Base-by-base conservation (phyloP, 1,140 invertebrate genomes). In the Oscheius sp. region DNA sequence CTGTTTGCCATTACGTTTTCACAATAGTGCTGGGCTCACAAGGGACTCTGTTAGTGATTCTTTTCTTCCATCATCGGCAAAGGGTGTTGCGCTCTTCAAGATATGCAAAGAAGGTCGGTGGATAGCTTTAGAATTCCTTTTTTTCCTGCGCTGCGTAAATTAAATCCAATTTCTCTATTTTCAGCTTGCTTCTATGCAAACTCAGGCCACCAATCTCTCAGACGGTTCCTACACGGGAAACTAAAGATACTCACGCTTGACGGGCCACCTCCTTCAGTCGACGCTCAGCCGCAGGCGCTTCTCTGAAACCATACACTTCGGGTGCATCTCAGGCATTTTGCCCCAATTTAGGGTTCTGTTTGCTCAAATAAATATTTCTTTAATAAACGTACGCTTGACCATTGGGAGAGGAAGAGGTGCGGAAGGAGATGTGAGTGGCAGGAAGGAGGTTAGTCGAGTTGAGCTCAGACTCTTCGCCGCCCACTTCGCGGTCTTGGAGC, bases 11-110 rank as follows among this genome's bases (percentile, higher is more conserved):
- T 45, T 79, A 80, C 34, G 31, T 75, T 7, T 79, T 79, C 59
- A 79, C 79, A 4, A 74, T 79, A 23, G 71, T 81, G 1, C 69
- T 81, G 23, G 79, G 78, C 3, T 78, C 75, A 7, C 78, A 79
- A 68, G 78, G 78, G 38, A 78, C 81, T 0, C 49, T 78, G 23
- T 32, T 79, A 18, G 63, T 79, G 23, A 18, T 68, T 13, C 38
- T 81, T 23, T 79, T 80, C 36, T 28, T 79, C 35, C 69, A 70
- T 55, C 68, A 75, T 42, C 7, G 65, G 20, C 45, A 65, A 32
- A n/a, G 59, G 18, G 35, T 66, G 1, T 46, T 28, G 46, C 31
- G 62, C n/a, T 59, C 67, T 32, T 49, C 52, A 15, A 7, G 49
- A 7, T 55, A 55, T 23, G 49, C 49, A 4, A 55, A 23, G 28